Base-by-base conservation (phyloP, 2,888 invertebrate genomes). In the Pimpla rufipes region DNA sequence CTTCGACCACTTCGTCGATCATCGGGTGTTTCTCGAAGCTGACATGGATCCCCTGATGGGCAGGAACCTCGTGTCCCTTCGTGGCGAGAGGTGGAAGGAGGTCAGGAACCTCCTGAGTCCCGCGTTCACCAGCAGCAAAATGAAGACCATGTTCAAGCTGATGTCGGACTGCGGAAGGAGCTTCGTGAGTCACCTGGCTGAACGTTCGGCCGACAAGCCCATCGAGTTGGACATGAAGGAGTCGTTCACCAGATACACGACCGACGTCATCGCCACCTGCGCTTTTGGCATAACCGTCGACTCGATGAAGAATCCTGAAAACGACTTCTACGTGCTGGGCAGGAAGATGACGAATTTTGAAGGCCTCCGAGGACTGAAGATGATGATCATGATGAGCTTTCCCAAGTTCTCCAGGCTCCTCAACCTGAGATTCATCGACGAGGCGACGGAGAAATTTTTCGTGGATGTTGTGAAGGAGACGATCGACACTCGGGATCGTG, bases 71-170 rank as follows among this genome's bases (percentile, higher is more conserved):
- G 59, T 88, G 10, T 57, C 85, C 0, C 85, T 88, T 7, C 85
- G 79, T 1, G 94, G 94, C 29, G 92, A 94, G 0, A 93, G 87
- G 89, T 95, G 95, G 95, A 92, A 94, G 0, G 93, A 94, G 4
- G 94, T 94, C 94, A 89, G 95, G 11, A 90, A 91, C 0, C 94
- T 94, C 0, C 87, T 95, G 16, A 95, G 94, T 75, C 95, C 95
- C 1, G 94, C 94, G 0, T 95, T 95, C 89, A 95, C 95, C 0
- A 92, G 94, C 10, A 94, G 94, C 70, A 95, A 95, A 90, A 94
- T 95, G 94, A 93, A 93, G 64, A 87, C 90, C 3, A 94, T 95
- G 94, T 91, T 94, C 87, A 93, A 93, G 0, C 92, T 94, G 52
- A 94, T 95, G 75, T 81, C 86, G 0, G 90, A 89, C 21, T 90